Evolutionary conservation across 2,797 vertebrate species (phyloP).

Genomic region (Chiroxiphia lanceolata): DNA sequence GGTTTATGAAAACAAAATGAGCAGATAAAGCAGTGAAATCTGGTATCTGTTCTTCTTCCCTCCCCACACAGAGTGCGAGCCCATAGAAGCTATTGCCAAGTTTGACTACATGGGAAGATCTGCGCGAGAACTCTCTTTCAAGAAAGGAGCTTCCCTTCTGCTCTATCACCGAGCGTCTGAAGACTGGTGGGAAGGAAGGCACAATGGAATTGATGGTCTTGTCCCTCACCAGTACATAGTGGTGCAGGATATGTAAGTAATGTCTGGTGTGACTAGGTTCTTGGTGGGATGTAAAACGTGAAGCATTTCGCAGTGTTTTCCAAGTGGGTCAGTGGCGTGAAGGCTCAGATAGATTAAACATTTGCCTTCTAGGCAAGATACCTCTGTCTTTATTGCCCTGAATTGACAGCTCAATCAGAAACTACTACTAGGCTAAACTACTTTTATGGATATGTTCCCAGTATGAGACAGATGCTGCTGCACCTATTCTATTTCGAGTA

Average conservation of each 20-base stretch:
- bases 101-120: conserved; percentile 96
- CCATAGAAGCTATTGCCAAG: conserved; percentile 98
- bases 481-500: background rate
- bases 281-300: background rate
- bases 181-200: conserved; percentile 99
- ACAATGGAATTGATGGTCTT: conserved; percentile 95
- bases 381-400: background rate
- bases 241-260: conserved; percentile 97
- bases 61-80: conserved; percentile 87
- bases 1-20: background rate
- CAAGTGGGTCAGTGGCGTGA: background rate
- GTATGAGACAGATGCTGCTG: background rate
- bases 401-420: background rate
- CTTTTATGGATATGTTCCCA: background rate
- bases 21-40: background rate
- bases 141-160: conserved; percentile 96
- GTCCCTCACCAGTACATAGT: conserved; percentile 99
- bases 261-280: background rate
- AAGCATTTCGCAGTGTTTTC: background rate
- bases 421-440: background rate
- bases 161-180: conserved; percentile 96
- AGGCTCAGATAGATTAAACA: background rate
- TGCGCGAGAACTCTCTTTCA: conserved; percentile 95
- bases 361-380: background rate
- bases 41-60: background rate